Evolutionary conservation across 2,888 invertebrate genomes (phyloP).

Genomic region (Eurytoma adleriae): DNA sequence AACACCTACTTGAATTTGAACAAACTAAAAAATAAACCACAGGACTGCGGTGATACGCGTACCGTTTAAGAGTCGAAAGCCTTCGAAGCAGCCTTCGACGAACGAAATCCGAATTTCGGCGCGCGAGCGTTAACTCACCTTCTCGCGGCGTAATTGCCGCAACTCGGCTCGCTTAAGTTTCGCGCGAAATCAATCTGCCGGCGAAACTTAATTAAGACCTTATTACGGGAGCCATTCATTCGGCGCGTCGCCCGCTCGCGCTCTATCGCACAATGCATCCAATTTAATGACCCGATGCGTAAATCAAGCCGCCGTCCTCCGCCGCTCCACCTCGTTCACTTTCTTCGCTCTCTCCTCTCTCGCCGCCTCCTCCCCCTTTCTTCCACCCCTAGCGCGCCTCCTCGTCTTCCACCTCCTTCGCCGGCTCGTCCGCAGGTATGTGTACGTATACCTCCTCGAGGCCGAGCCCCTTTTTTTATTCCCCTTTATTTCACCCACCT

Average conservation of each 20-base stretch:
- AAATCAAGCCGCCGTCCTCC: conserved; percentile 63
- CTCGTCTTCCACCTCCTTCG: conserved; percentile 7
- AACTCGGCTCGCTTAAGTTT: no score
- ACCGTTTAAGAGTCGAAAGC: no score
- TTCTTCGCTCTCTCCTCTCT: conserved; percentile 8
- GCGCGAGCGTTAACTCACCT: neutral
- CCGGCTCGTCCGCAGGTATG: neutral
- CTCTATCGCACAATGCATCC: conserved; percentile 65
- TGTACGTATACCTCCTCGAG: conserved; percentile 1
- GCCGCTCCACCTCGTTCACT: neutral
- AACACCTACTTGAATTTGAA: no score
- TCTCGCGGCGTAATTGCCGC: neutral
- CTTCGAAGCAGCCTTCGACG: no score
- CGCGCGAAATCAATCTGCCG: neutral
- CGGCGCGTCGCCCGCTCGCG: conserved; percentile 30
- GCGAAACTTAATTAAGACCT: conserved; percentile 67
- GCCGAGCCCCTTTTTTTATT: neutral
- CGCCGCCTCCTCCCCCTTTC: neutral
- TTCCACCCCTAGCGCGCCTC: conserved; percentile 12
- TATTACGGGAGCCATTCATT: conserved; percentile 59
- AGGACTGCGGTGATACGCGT: no score
- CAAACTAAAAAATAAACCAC: no score
- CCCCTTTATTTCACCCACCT: conserved; percentile 22
- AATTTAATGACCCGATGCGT: conserved; percentile 70
- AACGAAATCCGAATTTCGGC: no score